Base-by-base conservation (phyloP, 1,140 invertebrate genomes). In the Stenopsyche tienmushanensis region DNA sequence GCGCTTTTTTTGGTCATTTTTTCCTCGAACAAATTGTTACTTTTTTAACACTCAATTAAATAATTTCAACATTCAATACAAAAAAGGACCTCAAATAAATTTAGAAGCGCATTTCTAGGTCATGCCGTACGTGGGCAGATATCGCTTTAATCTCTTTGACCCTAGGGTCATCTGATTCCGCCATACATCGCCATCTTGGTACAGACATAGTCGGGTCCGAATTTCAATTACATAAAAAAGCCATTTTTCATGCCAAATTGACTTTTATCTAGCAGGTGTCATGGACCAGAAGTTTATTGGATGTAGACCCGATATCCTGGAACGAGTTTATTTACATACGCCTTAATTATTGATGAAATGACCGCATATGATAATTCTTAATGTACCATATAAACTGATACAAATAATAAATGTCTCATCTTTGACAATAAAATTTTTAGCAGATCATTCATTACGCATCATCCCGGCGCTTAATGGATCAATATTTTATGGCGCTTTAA, bases 221-320 rank as follows among this genome's bases (percentile, higher is more conserved):
- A 60, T 60, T 60, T 60, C 57, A 60, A 60, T 60, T 60, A 60
- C 44, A 60, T 47, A 60, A 60, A 60, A 60, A 60, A 49, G 57
- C 42, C 57, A 60, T 60, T 60, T 60, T 60, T 60, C 57, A 60
- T 39, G 57, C 29, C 57, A 60, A 60, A 60, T 60, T 60, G 57
- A 60, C 57, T 60, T 60, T 60, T 60, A 60, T 60, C 57, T 60
- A 60, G 57, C 57, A 60, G 57, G 57, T 60, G 57, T 60, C 57
- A 49, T 47, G 39, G 57, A 24, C 42, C 23, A 60, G 42, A 45
- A 49, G 42, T 60, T 60, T 60, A 60, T 60, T 60, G 57, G 57
- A 45, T 60, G 23, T 57, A 41, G 34, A 57, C 54, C 39, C 54
- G 54, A 60, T 60, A 60, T 60, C 57, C 57, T 60, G 57, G 57